phyloP scores from a whole-genome alignment of 2,797 vertebrate species.

The Limosa lapponica region DNA sequence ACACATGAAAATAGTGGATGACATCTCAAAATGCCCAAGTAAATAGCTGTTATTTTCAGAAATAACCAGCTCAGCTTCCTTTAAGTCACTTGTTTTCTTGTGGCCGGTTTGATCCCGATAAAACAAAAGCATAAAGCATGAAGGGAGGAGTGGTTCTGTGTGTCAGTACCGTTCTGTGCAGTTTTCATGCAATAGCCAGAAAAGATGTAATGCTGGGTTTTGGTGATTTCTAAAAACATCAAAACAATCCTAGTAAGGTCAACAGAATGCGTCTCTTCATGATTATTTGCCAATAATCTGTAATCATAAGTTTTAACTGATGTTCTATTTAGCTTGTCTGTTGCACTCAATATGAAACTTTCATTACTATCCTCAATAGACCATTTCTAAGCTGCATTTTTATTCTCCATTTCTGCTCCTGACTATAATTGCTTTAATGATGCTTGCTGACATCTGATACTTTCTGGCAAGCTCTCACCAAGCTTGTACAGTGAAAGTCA shows the following conservation, averaged over 20 bases:
- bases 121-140: neutral
- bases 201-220: neutral
- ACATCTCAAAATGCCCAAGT: neutral
- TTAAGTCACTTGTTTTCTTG: neutral
- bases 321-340: neutral
- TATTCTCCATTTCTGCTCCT: slow-evolving; percentile 2
- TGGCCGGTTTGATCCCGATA: neutral
- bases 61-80: neutral
- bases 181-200: neutral
- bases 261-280: neutral
- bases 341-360: neutral
- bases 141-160: neutral
- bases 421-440: slow-evolving; percentile 27
- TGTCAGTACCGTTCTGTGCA: neutral
- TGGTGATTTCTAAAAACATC: neutral
- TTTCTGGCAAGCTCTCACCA: slow-evolving; percentile 13
- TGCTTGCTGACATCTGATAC: slow-evolving; percentile 57
- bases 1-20: neutral
- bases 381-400: neutral
- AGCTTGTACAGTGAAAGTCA: neutral
- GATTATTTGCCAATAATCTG: neutral
- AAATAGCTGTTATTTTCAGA: neutral
- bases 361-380: neutral
- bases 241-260: neutral
- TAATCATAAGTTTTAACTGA: neutral